Evolutionary conservation across 2,888 invertebrate species (phyloP).

Genomic region (Tyria jacobaeae): DNA sequence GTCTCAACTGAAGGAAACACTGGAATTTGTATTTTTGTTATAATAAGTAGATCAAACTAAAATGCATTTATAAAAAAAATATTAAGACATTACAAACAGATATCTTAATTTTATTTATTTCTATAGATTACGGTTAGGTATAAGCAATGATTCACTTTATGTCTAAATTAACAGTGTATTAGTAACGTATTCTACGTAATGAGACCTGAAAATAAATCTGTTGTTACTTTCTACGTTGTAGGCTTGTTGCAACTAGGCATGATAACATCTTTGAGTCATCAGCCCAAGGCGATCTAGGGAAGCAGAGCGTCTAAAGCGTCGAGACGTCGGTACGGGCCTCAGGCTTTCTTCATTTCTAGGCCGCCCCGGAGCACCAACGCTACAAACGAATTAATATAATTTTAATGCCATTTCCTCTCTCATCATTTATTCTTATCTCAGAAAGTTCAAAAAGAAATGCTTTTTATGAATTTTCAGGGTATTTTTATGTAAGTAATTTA

Average conservation of each 20-base stretch:
- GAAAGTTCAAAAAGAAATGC: conserved; percentile 46
- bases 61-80: no score
- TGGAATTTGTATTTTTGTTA: no score
- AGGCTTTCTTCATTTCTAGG: no score
- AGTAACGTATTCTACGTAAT: neutral
- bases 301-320: neutral
- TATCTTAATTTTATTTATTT: no score
- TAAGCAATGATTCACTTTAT: no score
- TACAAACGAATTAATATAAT: conserved; percentile 68
- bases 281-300: neutral
- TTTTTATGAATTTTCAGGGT: conserved; percentile 46
- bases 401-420: conserved; percentile 69
- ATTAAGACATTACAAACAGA: no score
- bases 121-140: no score
- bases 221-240: neutral
- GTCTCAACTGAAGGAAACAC: no score
- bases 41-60: no score
- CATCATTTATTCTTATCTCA: conserved; percentile 79
- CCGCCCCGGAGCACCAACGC: neutral
- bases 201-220: neutral
- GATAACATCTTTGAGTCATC: neutral
- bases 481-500: conserved; percentile 40
- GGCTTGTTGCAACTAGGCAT: no score
- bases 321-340: no score
- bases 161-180: no score